Evolutionary conservation across 1,140 invertebrate genomes (phyloP).

Genomic region (Augochlora pura): DNA sequence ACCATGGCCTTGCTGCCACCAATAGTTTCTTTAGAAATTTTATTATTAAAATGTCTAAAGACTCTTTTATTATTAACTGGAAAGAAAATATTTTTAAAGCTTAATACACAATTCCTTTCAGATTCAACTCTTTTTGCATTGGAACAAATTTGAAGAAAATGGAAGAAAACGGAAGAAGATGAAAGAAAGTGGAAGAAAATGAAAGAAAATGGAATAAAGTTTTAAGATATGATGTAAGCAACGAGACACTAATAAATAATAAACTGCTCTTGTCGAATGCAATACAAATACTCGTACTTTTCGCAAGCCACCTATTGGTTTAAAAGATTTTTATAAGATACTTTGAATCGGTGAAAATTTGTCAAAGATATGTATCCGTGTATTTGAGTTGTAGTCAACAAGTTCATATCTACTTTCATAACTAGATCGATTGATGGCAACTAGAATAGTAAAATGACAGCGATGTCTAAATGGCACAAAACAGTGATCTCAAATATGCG

Average conservation of each 20-base stretch:
- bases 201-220: slow-evolving; percentile 3
- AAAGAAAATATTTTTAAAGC: background rate
- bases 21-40: background rate
- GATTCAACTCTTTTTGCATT: background rate
- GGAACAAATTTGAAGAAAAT: slow-evolving; percentile 15
- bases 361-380: slow-evolving; percentile 8
- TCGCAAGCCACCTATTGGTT: background rate
- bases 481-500: slow-evolving; percentile 33
- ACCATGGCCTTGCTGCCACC: slow-evolving; percentile 13
- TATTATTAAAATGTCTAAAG: no score
- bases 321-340: background rate
- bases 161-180: background rate
- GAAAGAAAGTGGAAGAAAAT: slow-evolving; percentile 1
- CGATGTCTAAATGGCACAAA: slow-evolving; percentile 34
- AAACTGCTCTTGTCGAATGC: slow-evolving; percentile 26
- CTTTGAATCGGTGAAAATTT: background rate
- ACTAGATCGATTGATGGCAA: slow-evolving; percentile 16
- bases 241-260: slow-evolving; percentile 20
- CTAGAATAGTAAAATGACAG: slow-evolving; percentile 34
- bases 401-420: background rate
- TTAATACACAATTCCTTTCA: slow-evolving; percentile 14
- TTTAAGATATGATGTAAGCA: slow-evolving; percentile 1
- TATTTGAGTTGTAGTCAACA: slow-evolving; percentile 29
- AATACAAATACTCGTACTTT: background rate
- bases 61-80: background rate